phyloP scores from a whole-genome alignment of 2,888 invertebrate species.

The Drosophila dives region DNA sequence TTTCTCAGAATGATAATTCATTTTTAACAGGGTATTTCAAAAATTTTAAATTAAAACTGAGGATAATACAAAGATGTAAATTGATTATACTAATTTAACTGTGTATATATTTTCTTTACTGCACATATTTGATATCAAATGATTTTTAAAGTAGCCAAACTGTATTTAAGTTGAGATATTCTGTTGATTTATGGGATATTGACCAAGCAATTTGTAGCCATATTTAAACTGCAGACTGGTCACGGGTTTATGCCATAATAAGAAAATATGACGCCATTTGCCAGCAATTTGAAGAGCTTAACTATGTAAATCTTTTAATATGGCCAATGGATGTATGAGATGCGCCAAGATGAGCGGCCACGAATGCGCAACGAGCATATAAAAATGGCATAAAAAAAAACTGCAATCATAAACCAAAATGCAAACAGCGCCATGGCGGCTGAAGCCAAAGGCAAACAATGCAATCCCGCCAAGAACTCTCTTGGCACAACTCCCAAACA shows the following conservation, averaged over 20 bases:
- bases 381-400: conserved; percentile 55
- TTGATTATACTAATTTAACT: neutral
- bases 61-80: neutral
- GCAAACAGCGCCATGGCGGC: conserved; percentile 69
- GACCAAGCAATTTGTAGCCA: conserved; percentile 23
- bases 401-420: conserved; percentile 68
- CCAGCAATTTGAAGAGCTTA: conserved; percentile 64
- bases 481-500: conserved; percentile 55
- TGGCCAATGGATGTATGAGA: conserved; percentile 63
- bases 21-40: too few relatives aligned
- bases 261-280: conserved; percentile 70
- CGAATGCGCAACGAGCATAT: conserved; percentile 6
- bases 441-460: conserved; percentile 78
- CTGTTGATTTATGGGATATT: conserved; percentile 41
- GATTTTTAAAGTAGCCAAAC: conserved; percentile 2
- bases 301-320: conserved; percentile 77
- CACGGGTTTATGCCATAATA: conserved; percentile 51
- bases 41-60: neutral
- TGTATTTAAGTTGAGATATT: conserved; percentile 24
- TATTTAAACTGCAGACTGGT: conserved; percentile 29
- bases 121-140: neutral
- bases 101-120: neutral
- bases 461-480: conserved; percentile 60
- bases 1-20: too few relatives aligned
- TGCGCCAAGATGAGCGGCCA: conserved; percentile 20